Percentiles rank a stretch among this genome's conserved stretches.
phyloP scores from a whole-genome alignment of 2,797 vertebrate genomes.

The Sebastes vulpes region DNA sequence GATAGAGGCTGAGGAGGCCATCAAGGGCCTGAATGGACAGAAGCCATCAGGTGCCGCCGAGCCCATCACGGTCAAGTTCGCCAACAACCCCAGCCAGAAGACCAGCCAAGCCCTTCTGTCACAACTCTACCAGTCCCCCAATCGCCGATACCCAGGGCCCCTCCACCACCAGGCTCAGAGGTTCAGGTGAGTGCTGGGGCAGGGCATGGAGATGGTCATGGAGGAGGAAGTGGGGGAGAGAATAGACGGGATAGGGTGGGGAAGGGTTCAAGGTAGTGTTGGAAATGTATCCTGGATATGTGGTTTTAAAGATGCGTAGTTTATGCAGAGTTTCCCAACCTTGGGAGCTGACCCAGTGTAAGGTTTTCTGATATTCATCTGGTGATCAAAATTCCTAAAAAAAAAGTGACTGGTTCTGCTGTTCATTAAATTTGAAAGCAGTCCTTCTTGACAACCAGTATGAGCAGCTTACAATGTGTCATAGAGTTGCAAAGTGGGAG shows the following conservation, averaged over 20 bases:
- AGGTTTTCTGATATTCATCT: neutral
- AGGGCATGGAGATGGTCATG: neutral
- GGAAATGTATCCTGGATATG: neutral
- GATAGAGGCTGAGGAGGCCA: conserved; percentile 99
- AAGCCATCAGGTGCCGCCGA: conserved; percentile 98
- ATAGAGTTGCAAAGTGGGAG: neutral
- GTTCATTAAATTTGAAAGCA: neutral
- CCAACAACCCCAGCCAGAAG: conserved; percentile 99
- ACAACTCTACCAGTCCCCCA: conserved; percentile 99
- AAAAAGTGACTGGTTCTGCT: neutral
- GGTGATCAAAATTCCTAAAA: neutral
- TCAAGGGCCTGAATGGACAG: conserved; percentile 99
- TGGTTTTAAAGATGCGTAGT: neutral
- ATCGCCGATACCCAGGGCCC: conserved; percentile 97
- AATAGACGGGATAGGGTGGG: neutral
- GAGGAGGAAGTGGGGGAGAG: neutral
- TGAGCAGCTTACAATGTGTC: neutral
- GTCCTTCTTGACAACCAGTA: neutral
- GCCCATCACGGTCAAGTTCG: conserved; percentile 99
- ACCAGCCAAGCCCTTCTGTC: conserved; percentile 99
- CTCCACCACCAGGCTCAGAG: conserved; percentile 99
- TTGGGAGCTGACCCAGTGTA: neutral
- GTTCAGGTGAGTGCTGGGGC: conserved; percentile 93
- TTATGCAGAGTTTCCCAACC: conserved; percentile 37
- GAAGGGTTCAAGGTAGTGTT: neutral